These are phyloP conservation scores for Pardosa pseudoannulata DNA, from an alignment of 2,888 invertebrate species.

Conservation along the genomic window DNA sequence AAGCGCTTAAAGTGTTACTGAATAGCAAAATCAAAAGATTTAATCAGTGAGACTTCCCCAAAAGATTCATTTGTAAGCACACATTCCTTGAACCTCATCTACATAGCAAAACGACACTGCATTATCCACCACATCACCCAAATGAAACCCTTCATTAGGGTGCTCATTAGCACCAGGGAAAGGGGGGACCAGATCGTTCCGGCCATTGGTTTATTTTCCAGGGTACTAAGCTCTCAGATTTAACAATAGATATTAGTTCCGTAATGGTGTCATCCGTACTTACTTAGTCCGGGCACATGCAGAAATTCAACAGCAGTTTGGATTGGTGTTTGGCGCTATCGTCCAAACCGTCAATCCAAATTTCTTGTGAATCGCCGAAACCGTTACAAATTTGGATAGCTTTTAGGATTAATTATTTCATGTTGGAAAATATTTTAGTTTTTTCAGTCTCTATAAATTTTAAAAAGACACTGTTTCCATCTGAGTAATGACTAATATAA, in stretches of 20 bases:
- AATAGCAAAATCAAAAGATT: no score
- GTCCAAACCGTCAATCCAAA: no score
- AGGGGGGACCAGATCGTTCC: not conserved
- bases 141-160: slow-evolving; percentile 23
- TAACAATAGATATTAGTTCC: slow-evolving; percentile 18
- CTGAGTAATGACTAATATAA: no score
- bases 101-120: slow-evolving; percentile 6
- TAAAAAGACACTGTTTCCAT: no score
- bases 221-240: not conserved
- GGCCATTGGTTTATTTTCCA: slow-evolving; percentile 5
- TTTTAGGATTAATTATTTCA: no score
- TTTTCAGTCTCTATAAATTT: no score
- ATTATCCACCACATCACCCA: slow-evolving; percentile 9
- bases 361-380: no score
- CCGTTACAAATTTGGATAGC: no score
- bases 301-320: slow-evolving; percentile 5
- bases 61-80: slow-evolving; percentile 3
- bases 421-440: no score
- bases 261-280: slow-evolving; percentile 26
- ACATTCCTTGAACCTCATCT: slow-evolving; percentile 11
- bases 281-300: slow-evolving; percentile 6
- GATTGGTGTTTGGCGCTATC: no score
- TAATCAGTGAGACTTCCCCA: not conserved
- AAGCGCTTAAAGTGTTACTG: no score
- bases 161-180: not conserved